Evolutionary conservation across 2,797 vertebrate genomes (phyloP).

Genomic region (Rhinichthys osculus): DNA sequence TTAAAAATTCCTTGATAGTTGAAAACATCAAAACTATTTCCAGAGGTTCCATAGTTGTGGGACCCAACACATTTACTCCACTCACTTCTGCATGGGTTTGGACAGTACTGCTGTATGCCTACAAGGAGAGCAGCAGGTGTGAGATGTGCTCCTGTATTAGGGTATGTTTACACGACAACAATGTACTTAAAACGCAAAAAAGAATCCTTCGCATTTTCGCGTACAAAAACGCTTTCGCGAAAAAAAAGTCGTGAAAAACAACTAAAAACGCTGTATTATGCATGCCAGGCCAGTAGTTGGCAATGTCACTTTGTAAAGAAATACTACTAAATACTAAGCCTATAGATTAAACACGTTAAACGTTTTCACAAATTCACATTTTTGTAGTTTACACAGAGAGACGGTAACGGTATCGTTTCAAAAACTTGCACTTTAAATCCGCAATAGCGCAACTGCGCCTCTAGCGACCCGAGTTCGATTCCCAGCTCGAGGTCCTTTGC

Average conservation of each 20-base stretch:
- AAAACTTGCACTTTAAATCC: not conserved
- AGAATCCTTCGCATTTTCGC: not conserved
- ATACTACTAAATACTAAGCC: not conserved
- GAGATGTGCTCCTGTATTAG: not conserved
- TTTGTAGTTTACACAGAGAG: not conserved
- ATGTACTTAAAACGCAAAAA: not conserved
- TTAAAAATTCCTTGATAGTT: not conserved
- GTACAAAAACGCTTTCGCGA: not conserved
- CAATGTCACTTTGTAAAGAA: not conserved
- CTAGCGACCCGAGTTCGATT: too few species aligned
- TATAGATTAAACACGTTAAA: not conserved
- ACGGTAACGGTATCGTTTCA: not conserved
- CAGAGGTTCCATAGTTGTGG: not conserved
- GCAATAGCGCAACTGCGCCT: too few species aligned
- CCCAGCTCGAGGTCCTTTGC: too few species aligned
- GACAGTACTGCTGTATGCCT: slow-evolving; percentile 21
- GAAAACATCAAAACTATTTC: not conserved
- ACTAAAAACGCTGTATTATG: not conserved
- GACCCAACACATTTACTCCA: not conserved
- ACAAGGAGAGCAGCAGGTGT: slow-evolving; percentile 26
- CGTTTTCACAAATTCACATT: not conserved
- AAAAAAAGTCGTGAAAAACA: not conserved
- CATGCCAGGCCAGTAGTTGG: not conserved
- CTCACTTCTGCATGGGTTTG: not conserved
- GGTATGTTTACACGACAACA: not conserved